phyloP scores from a whole-genome alignment of 2,888 invertebrate genomes.

The Chaetoderma sp. region DNA sequence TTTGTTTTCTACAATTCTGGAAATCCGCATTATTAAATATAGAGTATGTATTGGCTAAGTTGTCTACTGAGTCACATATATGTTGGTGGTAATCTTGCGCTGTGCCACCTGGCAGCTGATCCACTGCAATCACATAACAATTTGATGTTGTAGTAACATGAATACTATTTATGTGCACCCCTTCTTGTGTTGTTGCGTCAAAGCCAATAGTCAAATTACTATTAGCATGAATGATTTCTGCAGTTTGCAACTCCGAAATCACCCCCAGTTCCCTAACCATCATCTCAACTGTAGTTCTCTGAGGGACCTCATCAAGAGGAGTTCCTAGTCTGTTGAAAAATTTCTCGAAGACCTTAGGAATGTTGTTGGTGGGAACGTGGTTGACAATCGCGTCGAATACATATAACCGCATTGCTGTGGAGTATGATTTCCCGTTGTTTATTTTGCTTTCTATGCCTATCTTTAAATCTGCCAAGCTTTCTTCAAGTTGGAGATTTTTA shows the following conservation, averaged over 20 bases:
- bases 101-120: slow-evolving; percentile 34
- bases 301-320: slow-evolving; percentile 5
- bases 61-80: slow-evolving; percentile 19
- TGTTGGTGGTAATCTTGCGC: slow-evolving; percentile 32
- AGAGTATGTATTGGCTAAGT: slow-evolving; percentile 16
- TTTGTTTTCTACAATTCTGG: neutral
- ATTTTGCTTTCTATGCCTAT: neutral
- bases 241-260: slow-evolving; percentile 18
- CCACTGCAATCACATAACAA: slow-evolving; percentile 26
- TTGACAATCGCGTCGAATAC: slow-evolving; percentile 19
- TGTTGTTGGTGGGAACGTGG: slow-evolving; percentile 16
- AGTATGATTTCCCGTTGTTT: slow-evolving; percentile 9
- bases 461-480: too few species aligned
- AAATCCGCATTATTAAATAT: slow-evolving; percentile 8
- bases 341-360: slow-evolving; percentile 13
- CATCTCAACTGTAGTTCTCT: slow-evolving; percentile 13
- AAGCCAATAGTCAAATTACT: slow-evolving; percentile 30
- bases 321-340: slow-evolving; percentile 6
- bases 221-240: slow-evolving; percentile 1
- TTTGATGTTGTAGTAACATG: slow-evolving; percentile 21
- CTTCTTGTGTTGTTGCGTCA: slow-evolving; percentile 35
- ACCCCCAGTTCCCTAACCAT: slow-evolving; percentile 18
- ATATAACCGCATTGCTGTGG: neutral
- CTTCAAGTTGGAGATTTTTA: neutral
- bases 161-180: slow-evolving; percentile 29